Conservation (phyloP, 2,113 vertebrate genomes). For the Platycercus adscitus region DNA sequence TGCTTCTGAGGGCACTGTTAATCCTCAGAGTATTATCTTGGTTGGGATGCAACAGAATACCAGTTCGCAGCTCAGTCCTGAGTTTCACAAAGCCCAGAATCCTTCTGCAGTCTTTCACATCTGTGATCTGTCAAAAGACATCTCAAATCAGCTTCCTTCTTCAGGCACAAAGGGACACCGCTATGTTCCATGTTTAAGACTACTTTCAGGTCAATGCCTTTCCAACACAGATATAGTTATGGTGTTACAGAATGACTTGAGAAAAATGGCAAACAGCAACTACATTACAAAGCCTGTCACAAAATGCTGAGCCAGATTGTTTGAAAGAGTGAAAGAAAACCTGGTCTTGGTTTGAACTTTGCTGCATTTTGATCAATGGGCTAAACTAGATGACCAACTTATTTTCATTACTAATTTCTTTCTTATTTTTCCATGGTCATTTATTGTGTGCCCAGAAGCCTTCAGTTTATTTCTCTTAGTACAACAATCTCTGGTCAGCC, state of each 20-base stretch:
- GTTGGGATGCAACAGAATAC: neutral
- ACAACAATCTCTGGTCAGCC: neutral
- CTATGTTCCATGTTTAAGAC: neutral
- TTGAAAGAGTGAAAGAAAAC: neutral
- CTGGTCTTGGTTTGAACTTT: neutral
- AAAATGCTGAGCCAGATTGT: neutral
- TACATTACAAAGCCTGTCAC: neutral
- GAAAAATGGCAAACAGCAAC: neutral
- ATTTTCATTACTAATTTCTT: neutral
- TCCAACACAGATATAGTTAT: neutral
- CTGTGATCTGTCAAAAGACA: neutral
- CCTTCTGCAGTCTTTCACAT: neutral
- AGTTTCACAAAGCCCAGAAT: neutral
- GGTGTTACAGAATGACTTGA: neutral
- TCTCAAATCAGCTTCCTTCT: neutral
- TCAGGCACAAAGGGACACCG: neutral
- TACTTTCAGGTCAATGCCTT: neutral
- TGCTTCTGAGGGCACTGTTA: neutral
- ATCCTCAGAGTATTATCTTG: neutral
- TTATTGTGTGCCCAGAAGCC: fast-evolving
- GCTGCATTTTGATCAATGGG: fast-evolving
- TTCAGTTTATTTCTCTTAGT: neutral
- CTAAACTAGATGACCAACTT: neutral
- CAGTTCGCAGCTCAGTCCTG: neutral
- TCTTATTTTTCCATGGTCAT: neutral